Evolutionary conservation across 2,888 invertebrate species (phyloP).

Genomic region (Aethes cnicana): DNA sequence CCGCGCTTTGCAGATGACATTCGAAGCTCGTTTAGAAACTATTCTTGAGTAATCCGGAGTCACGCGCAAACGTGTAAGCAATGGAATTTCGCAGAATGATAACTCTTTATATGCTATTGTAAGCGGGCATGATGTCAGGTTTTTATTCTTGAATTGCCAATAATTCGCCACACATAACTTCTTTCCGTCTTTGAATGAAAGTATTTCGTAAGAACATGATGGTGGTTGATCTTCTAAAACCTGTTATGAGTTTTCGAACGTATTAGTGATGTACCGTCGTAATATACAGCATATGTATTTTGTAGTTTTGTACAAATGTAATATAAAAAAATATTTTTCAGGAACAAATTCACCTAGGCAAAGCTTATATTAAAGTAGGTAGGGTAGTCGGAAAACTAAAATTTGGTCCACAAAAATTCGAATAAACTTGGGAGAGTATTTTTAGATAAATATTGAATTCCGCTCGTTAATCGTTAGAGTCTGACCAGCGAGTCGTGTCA

Average conservation of each 20-base stretch:
- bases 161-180: constrained; percentile 47
- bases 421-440: too few relatives aligned
- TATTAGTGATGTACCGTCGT: constrained; percentile 7
- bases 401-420: too few relatives aligned
- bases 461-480: too few relatives aligned
- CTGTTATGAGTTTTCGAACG: constrained; percentile 41
- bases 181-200: constrained; percentile 42
- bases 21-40: constrained; percentile 37
- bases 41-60: constrained; percentile 38
- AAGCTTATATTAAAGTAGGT: too few relatives aligned
- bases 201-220: constrained; percentile 59
- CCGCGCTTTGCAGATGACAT: constrained; percentile 49
- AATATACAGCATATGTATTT: not conserved
- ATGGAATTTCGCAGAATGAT: constrained; percentile 54
- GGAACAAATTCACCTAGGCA: too few relatives aligned
- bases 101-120: constrained; percentile 44
- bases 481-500: too few relatives aligned
- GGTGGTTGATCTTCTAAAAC: constrained; percentile 53
- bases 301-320: too few relatives aligned
- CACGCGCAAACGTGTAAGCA: constrained; percentile 52
- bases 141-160: constrained; percentile 30
- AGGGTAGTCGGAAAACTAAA: too few relatives aligned
- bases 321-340: too few relatives aligned
- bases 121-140: constrained; percentile 39
- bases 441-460: too few relatives aligned